Evolutionary conservation across 2,113 vertebrate genomes (phyloP), one percentile per base, ranked within the genome.

Genomic region (Aviceda subcristata): DNA sequence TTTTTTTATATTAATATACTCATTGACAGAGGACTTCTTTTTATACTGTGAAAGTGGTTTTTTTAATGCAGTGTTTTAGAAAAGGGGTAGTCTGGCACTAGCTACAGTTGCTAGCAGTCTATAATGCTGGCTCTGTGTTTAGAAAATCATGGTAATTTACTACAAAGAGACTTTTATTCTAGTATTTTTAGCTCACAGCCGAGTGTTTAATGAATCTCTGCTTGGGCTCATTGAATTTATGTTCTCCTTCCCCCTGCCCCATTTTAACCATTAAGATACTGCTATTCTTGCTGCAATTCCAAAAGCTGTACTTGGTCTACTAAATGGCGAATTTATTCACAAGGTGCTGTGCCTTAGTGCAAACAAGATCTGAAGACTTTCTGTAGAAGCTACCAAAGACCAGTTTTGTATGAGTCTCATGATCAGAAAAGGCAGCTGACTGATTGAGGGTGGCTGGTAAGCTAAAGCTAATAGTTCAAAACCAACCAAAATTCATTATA

Each of bases 151-250:
- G 81, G 95, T 91, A 89, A 95, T 96, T 97, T 97, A 91, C 90
- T 90, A 97, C 96, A 97, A 97, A 97, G 95, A 93, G 82, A 93
- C 96, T 97, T 96, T 94, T 97, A 96, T 97, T 96, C 94, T 94
- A 95, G 97, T 97, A 94, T 97, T 97, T 97, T 97, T 97, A 97
- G 92, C 95, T 89, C 56, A 51, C 84, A 96, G 94, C 83, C 34
- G 64, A 92, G 82, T 92, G 92, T 94, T 97, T 97, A 96, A 96
- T 95, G 89, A 93, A 96, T 92, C 91, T 90, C 94, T 96, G 89
- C 95, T 95, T 94, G 85, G 82, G 68, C 90, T 93, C 84, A 91
- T 96, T 94, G 94, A 96, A 95, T 95, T 96, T 86, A 59, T 91
- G 63, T 64, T 80, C 76, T 95, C 82, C 82, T 2, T 90, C 91